Evolutionary conservation across 2,888 invertebrate genomes (phyloP).

Genomic region (Trichogramma evanescens): DNA sequence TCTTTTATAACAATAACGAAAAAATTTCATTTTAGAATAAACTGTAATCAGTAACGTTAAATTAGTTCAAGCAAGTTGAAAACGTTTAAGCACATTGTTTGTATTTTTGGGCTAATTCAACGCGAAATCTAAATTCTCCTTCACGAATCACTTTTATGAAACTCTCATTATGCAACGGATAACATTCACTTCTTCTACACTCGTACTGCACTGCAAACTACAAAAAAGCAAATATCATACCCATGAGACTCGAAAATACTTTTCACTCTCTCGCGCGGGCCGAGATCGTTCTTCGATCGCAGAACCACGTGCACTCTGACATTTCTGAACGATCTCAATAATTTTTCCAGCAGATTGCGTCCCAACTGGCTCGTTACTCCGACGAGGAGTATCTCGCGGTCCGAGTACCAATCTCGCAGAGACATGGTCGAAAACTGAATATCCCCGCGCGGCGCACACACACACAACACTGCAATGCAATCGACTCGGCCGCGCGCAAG

Average conservation of each 20-base stretch:
- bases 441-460: too few species aligned
- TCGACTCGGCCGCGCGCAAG: too few species aligned
- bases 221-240: conserved; percentile 26
- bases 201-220: background rate
- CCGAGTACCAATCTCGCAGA: conserved; percentile 37
- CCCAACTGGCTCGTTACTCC: conserved; percentile 39
- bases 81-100: background rate
- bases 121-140: too few species aligned
- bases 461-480: too few species aligned
- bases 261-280: conserved; percentile 32
- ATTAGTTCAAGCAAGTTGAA: too few species aligned
- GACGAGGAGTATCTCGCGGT: conserved; percentile 36
- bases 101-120: background rate
- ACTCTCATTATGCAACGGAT: too few species aligned
- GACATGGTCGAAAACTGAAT: conserved; percentile 33
- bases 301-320: conserved; percentile 30
- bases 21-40: background rate
- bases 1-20: too few species aligned
- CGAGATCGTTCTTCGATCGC: conserved; percentile 25
- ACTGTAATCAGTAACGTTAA: too few species aligned
- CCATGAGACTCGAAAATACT: conserved; percentile 33
- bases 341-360: conserved; percentile 34
- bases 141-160: too few species aligned
- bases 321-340: conserved; percentile 31
- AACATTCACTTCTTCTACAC: too few species aligned